Conservation (phyloP, 92 coral and sea anemone species). For the Bergia puertoricense region DNA sequence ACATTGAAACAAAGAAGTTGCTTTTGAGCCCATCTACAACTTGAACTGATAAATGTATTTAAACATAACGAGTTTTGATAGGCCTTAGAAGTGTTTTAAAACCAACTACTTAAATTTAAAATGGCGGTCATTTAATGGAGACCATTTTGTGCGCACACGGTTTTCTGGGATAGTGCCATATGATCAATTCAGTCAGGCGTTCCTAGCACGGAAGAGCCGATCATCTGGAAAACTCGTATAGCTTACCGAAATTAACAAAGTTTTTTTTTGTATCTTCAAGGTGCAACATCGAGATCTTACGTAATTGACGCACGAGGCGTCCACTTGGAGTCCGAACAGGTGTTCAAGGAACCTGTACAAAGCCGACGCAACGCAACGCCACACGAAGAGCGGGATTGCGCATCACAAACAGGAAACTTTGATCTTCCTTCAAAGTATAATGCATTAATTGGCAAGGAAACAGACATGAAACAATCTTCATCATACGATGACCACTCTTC, state of each 20-base stretch:
- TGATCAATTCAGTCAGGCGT: too few species aligned
- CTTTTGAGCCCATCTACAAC: too few species aligned
- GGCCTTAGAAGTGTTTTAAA: too few species aligned
- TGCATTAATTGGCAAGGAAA: slow-evolving; percentile 26
- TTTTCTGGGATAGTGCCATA: too few species aligned
- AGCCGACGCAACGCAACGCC: not conserved
- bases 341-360: not conserved
- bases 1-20: too few species aligned
- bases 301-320: slow-evolving; percentile 36
- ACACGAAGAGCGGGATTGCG: not conserved
- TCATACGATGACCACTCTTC: slow-evolving; percentile 47
- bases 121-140: too few species aligned
- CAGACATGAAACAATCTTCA: slow-evolving; percentile 20
- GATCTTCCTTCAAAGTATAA: slow-evolving; percentile 13
- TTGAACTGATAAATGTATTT: too few species aligned
- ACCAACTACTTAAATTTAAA: too few species aligned
- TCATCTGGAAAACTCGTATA: too few species aligned
- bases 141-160: too few species aligned
- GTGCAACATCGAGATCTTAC: slow-evolving; percentile 31
- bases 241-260: not conserved
- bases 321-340: slow-evolving; percentile 13
- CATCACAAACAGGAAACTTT: slow-evolving; percentile 9
- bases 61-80: too few species aligned
- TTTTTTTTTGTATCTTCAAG: not conserved
- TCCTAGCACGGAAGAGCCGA: too few species aligned